Percentiles rank a stretch among this genome's conserved stretches.
Evolutionary conservation across 2,888 invertebrate genomes (phyloP).

Genomic region (Cerastoderma edule): DNA sequence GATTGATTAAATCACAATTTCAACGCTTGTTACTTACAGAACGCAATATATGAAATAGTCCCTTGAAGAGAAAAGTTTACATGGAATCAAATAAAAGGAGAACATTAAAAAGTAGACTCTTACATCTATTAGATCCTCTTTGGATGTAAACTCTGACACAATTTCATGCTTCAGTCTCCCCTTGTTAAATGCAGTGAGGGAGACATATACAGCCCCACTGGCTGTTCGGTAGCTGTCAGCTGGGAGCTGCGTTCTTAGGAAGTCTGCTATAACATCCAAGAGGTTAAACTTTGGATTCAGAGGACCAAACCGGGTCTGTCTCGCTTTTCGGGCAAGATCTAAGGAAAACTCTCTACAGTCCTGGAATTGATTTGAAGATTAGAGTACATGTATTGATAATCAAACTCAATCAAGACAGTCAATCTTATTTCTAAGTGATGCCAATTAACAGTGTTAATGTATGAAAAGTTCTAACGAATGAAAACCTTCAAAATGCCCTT

Average conservation of each 20-base stretch:
- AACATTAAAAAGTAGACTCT: too few species aligned
- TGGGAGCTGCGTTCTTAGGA: conserved; percentile 88
- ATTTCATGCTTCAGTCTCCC: conserved; percentile 92
- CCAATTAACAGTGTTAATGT: neutral
- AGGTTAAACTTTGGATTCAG: conserved; percentile 98
- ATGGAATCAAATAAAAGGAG: too few species aligned
- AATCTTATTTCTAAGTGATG: neutral
- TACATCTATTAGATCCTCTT: conserved; percentile 97
- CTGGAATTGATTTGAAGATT: conserved; percentile 86
- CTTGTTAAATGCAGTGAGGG: conserved; percentile 96
- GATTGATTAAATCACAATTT: too few species aligned
- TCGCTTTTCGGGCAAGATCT: conserved; percentile 93
- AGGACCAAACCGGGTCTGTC: conserved; percentile 93
- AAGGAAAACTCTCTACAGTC: conserved; percentile 95
- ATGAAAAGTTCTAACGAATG: neutral
- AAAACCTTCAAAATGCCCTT: neutral
- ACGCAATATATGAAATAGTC: too few species aligned
- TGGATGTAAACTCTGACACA: conserved; percentile 94
- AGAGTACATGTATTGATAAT: too few species aligned
- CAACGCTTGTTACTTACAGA: too few species aligned
- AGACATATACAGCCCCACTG: conserved; percentile 95
- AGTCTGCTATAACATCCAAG: conserved; percentile 92
- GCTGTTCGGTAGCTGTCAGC: conserved; percentile 93
- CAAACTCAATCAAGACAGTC: neutral
- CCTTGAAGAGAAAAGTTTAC: too few species aligned